Conservation (phyloP, 2,113 vertebrate species). For the Chaetodon auriga region DNA sequence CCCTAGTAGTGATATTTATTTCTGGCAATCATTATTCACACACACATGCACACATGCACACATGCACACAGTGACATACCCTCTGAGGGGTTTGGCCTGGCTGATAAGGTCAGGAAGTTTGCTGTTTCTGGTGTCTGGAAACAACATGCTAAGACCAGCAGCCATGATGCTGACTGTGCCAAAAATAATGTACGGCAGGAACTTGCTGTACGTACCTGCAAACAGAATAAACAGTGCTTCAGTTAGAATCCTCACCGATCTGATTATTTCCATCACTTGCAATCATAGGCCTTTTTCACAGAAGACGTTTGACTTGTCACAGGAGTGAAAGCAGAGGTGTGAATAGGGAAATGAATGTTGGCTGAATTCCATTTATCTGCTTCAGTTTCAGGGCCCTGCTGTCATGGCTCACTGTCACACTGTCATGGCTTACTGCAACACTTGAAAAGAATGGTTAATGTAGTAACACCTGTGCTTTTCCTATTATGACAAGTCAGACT, state of each 20-base stretch:
- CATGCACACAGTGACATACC: slow-evolving; percentile 31
- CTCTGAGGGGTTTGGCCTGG: slow-evolving; percentile 57
- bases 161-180: slow-evolving; percentile 52
- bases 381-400: neutral
- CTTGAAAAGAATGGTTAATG: too few relatives aligned
- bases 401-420: too few relatives aligned
- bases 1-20: neutral
- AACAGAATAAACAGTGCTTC: neutral
- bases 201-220: slow-evolving; percentile 54
- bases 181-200: slow-evolving; percentile 67
- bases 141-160: slow-evolving; percentile 51
- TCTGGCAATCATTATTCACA: neutral
- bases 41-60: neutral
- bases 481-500: neutral
- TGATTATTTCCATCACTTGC: neutral
- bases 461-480: neutral
- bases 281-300: neutral
- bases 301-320: neutral
- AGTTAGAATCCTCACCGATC: neutral
- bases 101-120: slow-evolving; percentile 68
- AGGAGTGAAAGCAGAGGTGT: neutral
- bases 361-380: neutral
- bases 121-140: slow-evolving; percentile 72
- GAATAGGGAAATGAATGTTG: neutral
- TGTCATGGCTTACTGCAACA: too few relatives aligned